Evolutionary conservation across 2,797 vertebrate genomes (phyloP).

Genomic region (Lutra lutra): DNA sequence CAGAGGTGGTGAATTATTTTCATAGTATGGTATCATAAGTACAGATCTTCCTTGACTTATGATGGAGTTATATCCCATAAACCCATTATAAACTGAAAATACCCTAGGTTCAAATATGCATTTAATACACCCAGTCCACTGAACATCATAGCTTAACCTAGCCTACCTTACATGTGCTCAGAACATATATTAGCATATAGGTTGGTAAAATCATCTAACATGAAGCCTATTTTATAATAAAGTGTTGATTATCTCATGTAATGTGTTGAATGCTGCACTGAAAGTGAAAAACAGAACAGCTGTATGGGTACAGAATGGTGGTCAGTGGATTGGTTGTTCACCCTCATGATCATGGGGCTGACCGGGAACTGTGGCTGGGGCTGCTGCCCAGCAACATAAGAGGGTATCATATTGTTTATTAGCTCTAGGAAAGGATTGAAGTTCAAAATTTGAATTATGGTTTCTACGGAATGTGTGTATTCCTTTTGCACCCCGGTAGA

Average conservation of each 20-base stretch:
- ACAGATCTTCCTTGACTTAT: not conserved
- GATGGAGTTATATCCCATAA: not conserved
- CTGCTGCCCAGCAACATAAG: not conserved
- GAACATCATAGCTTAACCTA: not conserved
- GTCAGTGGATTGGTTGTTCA: not conserved
- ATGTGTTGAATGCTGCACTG: not conserved
- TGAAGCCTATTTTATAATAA: not conserved
- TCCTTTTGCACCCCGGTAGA: not conserved
- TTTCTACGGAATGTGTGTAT: not conserved
- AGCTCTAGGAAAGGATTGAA: not conserved
- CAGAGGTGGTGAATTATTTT: slow-evolving; percentile 9
- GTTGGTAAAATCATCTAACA: not conserved
- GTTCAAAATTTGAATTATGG: not conserved
- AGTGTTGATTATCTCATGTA: not conserved
- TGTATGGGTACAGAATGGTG: not conserved
- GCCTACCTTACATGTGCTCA: not conserved
- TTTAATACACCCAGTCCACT: not conserved
- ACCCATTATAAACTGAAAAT: not conserved
- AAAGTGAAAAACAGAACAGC: not conserved
- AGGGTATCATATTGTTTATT: not conserved
- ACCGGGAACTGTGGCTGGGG: not conserved
- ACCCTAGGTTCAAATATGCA: not conserved
- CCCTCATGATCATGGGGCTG: not conserved
- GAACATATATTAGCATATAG: not conserved
- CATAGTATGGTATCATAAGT: not conserved